Evolutionary conservation across 1,140 invertebrate genomes (phyloP), one percentile per base, ranked within the genome.

Genomic region (Drosophila novamexicana): DNA sequence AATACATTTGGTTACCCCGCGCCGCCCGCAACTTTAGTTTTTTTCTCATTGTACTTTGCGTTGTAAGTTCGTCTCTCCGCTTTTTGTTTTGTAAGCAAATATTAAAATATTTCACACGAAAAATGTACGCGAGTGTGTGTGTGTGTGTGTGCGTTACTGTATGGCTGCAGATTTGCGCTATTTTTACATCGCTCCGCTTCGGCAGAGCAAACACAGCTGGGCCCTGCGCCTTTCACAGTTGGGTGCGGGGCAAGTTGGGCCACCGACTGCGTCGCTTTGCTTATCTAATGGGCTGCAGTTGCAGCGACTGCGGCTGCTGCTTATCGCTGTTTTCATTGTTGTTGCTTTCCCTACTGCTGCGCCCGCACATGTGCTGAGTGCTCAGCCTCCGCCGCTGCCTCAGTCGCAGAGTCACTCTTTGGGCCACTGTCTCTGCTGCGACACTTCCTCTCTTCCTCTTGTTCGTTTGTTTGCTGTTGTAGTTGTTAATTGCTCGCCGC

Each of bases 401-500:
- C 39, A 7, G 37, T 29, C 22, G 22, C 22, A 29, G 22, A 22
- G 22, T 22, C 37, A 42, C 53, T 56, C 36, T 29, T 12, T 44
- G 4, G 1, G 29, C 10, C 14, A 32, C 29, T 37, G 58, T 49
- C 64, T 47, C 62, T 29, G 22, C 22, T 29, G 22, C 18, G 10
- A 2, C 32, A 47, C 18, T 65, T 45, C 44, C 42, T 12, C 16
- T 42, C 18, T 65, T 52, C 44, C 42, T 14, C 16, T 42, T 34
- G 1, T 70, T 54, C 50, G 40, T 59, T 81, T 86, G 78, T 81
- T 88, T 83, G 79, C 45, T 67, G 73, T 71, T 88, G 84, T 83
- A 88, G 84, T 89, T 89, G 83, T 89, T 89, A 88, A 88, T 88
- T 88, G 83, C 80, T 88, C 56, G 66, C 70, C 73, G 84, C 83